Evolutionary conservation across 1,140 invertebrate species (phyloP), one percentile per base, ranked within the genome.

Genomic region (Drosophila bocqueti): DNA sequence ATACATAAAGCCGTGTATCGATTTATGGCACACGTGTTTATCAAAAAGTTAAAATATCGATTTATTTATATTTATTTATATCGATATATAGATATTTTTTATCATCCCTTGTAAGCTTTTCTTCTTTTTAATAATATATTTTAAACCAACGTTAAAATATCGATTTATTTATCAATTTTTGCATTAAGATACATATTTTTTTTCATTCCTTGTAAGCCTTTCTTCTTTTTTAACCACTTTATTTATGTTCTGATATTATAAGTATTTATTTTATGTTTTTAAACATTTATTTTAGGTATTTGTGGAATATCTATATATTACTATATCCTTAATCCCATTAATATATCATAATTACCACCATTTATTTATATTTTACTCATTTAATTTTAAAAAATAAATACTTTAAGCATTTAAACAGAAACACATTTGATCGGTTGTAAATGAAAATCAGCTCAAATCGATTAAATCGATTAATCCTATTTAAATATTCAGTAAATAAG

Each of bases 381-480:
- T 24, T 21, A 0, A 45, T 45, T 46, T 21, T 13, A 46, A 2
- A 3, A 49, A 49, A 24, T 49, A 29, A 50, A 18, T 13, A 52
- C 16, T 3, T 16, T 15, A 3, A 16, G 1, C 18, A 9, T 54
- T 36, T 16, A 21, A 29, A 29, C 15, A 13, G 15, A 3, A 5
- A 29, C 29, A 15, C 4, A 10, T 36, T 8, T 16, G 18, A 55
- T 16, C 18, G 6, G 13, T 16, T 38, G 21, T 40, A 38, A 40
- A 55, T 40, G 54, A 55, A 55, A 40, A 55, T 38, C 26, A 0
- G 9, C 11, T 15, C 9, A 49, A 49, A 47, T 43, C 18, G 34
- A 24, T 55, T 16, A 16, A 40, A 55, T 55, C 55, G 24, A 58
- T 58, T 58, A 58, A 58, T 58, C 55, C 55, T 6, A 18, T 58